These are phyloP conservation scores for Ophonus ardosiacus DNA, from an alignment of 2,888 invertebrate species.

Conservation along the genomic window DNA sequence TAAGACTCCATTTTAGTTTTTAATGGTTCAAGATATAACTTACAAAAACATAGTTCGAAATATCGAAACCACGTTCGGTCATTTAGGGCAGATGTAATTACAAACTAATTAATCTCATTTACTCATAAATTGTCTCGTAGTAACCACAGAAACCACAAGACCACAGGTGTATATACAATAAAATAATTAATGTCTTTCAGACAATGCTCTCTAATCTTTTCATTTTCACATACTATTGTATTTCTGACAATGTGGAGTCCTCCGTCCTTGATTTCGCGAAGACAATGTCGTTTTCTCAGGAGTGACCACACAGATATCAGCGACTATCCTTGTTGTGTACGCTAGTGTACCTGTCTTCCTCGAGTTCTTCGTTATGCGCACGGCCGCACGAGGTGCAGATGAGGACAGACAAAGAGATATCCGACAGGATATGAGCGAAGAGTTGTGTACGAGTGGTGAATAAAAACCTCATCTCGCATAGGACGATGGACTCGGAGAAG, in stretches of 20 bases:
- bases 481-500: conserved; percentile 19
- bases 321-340: neutral
- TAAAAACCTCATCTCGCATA: conserved; percentile 48
- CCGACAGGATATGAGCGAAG: conserved; percentile 60
- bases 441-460: conserved; percentile 45
- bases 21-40: no score
- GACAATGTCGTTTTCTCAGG: neutral
- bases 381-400: neutral
- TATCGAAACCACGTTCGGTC: no score
- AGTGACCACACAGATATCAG: neutral
- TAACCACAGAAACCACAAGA: neutral
- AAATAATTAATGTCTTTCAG: neutral
- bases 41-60: no score
- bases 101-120: neutral
- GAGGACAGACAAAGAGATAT: conserved; percentile 58
- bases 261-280: neutral
- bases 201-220: neutral
- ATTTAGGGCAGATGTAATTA: no score
- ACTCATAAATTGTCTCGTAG: neutral
- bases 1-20: no score
- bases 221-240: neutral
- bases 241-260: neutral
- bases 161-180: neutral
- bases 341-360: neutral
- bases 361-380: conserved; percentile 19